These are phyloP conservation scores for Pseudochirops corinnae DNA, from an alignment of 2,797 vertebrate species.

Conservation along the genomic window DNA sequence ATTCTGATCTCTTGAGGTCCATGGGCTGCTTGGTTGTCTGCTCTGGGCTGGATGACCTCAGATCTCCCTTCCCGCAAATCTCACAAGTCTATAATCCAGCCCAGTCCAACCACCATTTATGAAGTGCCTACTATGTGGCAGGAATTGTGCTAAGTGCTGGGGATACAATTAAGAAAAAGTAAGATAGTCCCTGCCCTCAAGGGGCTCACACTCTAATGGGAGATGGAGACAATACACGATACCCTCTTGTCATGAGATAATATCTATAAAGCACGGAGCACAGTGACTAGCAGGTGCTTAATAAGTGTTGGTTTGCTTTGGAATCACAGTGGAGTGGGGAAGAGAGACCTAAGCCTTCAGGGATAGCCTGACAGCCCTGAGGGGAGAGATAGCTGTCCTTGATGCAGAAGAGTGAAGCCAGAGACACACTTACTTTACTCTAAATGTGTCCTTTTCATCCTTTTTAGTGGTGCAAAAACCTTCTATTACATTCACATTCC, in stretches of 20 bases:
- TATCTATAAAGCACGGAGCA: background rate
- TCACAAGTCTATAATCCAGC: background rate
- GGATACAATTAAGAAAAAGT: background rate
- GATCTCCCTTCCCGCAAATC: background rate
- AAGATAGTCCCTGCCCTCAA: background rate
- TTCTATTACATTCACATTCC: background rate
- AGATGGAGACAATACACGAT: background rate
- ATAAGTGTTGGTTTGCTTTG: background rate
- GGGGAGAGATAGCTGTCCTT: background rate
- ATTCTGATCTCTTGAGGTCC: background rate
- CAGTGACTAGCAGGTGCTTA: background rate
- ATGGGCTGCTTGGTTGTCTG: background rate
- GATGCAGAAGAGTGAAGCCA: background rate
- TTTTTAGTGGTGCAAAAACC: background rate
- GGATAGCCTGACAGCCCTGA: background rate
- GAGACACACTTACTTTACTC: background rate
- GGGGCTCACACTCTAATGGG: background rate
- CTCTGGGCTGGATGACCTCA: background rate
- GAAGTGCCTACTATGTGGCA: background rate
- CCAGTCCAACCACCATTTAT: background rate
- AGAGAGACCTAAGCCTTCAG: no score
- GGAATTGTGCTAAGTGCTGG: background rate
- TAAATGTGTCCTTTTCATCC: background rate
- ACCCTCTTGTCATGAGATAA: background rate
- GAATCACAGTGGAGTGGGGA: background rate